Base-by-base conservation (phyloP, 2,113 vertebrate species). In the Bos indicus region DNA sequence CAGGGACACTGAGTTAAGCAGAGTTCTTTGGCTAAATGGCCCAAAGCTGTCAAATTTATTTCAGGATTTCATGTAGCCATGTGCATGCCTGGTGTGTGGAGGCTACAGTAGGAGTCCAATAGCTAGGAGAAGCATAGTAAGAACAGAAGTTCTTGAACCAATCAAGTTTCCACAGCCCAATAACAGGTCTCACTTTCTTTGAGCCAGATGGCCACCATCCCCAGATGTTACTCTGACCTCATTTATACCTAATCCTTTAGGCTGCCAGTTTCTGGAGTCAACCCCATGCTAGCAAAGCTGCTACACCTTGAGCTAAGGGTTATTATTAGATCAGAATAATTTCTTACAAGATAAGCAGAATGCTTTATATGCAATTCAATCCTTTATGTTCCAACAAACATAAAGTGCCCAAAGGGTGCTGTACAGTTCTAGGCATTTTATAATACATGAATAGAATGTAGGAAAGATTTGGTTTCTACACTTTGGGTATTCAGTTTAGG, bases 271-370 rank as follows among this genome's bases (percentile, higher is more conserved):
- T 94, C 89, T 92, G 82, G 71, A 97, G 92, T 92, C 74, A 40
- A 62, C 16, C 51, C 64, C 52, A 21, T 25, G 56, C 67, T 96
- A 91, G 48, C 43, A 97, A 97, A 97, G 91, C 81, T 23, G 77
- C 83, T 93, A 95, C 46, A 95, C 77, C 78, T 97, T 88, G 64
- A 30, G 33, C 85, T 97, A 82, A 90, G 48, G 90, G 36, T 62
- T 94, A 51, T 97, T 95, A 92, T 5, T 1, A 97, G 62, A 94
- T 91, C 52, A 90, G 84, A 81, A 82, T 62, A 95, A 78, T 97
- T 64, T 96, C 95, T 97, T 97, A 93, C 43, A 96, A 98, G 91
- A 95, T 86, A 95, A 97, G 83, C 28, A 30, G 86, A 96, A 97
- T 60, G 13, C 71, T 97, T 96, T 91, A 90, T 67, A 13, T 95